Evolutionary conservation across 2,888 invertebrate genomes (phyloP).

Genomic region (Gibbula magus): DNA sequence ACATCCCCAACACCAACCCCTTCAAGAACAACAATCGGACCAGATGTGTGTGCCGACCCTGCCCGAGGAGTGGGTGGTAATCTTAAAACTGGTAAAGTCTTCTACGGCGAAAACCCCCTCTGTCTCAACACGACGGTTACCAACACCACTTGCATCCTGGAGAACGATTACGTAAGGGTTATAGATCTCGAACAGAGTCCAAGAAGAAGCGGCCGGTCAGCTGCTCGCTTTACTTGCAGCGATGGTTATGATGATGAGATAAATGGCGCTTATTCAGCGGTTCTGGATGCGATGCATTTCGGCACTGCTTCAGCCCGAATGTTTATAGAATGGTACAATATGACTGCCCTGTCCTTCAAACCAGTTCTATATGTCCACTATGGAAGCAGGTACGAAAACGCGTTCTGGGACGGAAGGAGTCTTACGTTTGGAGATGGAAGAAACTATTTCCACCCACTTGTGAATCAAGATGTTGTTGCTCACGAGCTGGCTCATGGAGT

Average conservation of each 20-base stretch:
- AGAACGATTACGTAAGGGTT: conserved; percentile 32
- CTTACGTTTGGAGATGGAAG: conserved; percentile 55
- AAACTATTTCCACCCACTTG: conserved; percentile 45
- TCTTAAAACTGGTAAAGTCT: conserved; percentile 33
- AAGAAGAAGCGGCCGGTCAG: conserved; percentile 25
- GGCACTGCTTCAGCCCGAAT: conserved; percentile 48
- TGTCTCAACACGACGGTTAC: conserved; percentile 31
- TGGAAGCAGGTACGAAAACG: conserved; percentile 47
- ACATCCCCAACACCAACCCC: background rate
- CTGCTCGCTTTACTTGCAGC: conserved; percentile 42
- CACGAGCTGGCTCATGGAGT: conserved; percentile 61
- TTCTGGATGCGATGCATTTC: conserved; percentile 50
- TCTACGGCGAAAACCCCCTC: conserved; percentile 34
- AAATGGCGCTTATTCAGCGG: conserved; percentile 51
- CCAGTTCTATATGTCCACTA: conserved; percentile 54
- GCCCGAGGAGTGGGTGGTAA: conserved; percentile 45
- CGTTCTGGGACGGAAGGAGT: conserved; percentile 58
- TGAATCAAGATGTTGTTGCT: conserved; percentile 49
- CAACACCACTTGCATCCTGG: conserved; percentile 21
- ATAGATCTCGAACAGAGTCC: conserved; percentile 32
- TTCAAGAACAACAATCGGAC: background rate
- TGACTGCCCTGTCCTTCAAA: conserved; percentile 35
- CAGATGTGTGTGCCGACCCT: conserved; percentile 27
- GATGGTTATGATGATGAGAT: conserved; percentile 45
- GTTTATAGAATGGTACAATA: conserved; percentile 53